Evolutionary conservation across 2,888 invertebrate genomes (phyloP).

Genomic region (Blera fallax): DNA sequence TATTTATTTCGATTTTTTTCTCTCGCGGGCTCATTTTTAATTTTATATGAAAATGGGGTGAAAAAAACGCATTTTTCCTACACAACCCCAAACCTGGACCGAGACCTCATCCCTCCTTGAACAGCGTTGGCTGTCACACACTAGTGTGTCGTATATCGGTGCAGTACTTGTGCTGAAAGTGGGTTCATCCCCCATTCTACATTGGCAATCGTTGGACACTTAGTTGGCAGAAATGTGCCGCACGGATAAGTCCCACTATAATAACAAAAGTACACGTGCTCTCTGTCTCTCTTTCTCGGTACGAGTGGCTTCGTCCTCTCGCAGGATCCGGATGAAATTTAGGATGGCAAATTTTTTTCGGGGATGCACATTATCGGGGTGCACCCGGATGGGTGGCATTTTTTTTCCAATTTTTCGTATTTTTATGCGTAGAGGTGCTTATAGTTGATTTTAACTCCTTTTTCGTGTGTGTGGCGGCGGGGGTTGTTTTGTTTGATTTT

Average conservation of each 20-base stretch:
- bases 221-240: slow-evolving; percentile 69
- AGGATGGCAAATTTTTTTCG: slow-evolving; percentile 66
- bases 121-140: slow-evolving; percentile 3
- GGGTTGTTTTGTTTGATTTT: slow-evolving; percentile 69
- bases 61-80: slow-evolving; percentile 71
- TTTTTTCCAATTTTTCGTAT: slow-evolving; percentile 64
- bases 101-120: background rate
- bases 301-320: slow-evolving; percentile 2
- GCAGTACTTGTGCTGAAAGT: slow-evolving; percentile 48
- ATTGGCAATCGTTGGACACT: slow-evolving; percentile 54
- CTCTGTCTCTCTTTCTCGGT: slow-evolving; percentile 44
- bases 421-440: slow-evolving; percentile 70
- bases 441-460: slow-evolving; percentile 65
- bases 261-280: slow-evolving; percentile 67
- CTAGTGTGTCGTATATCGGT: slow-evolving; percentile 13
- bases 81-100: slow-evolving; percentile 35
- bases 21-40: slow-evolving; percentile 65
- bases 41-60: slow-evolving; percentile 65
- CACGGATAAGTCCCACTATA: slow-evolving; percentile 56
- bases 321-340: slow-evolving; percentile 64
- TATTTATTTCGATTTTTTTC: slow-evolving; percentile 59
- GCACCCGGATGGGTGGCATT: slow-evolving; percentile 10
- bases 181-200: slow-evolving; percentile 33
- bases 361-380: slow-evolving; percentile 45
- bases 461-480: slow-evolving; percentile 63